A percentile compares a stretch with the other conserved stretches of the same genome.
Evolutionary conservation across 2,113 vertebrate species (phyloP).

Genomic region (Podarcis raffonei): DNA sequence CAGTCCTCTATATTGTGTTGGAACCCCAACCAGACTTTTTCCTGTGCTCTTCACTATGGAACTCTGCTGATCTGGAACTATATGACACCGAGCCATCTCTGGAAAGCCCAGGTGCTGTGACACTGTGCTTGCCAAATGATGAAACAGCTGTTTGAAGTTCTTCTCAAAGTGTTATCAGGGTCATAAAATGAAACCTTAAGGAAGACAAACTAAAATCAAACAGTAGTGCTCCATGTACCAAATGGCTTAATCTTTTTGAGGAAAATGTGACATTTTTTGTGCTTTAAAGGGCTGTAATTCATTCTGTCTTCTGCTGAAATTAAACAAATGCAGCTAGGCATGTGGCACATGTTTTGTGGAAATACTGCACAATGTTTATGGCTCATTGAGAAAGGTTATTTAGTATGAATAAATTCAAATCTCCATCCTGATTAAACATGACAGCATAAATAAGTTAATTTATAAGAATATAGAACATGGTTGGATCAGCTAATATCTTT

Average conservation of each 20-base stretch:
- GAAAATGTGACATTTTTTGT: background rate
- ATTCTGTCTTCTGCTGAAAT: background rate
- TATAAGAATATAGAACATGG: background rate
- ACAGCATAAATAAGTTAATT: background rate
- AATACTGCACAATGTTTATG: background rate
- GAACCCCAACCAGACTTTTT: too few species aligned
- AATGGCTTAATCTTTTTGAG: background rate
- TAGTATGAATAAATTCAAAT: background rate
- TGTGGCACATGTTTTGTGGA: background rate
- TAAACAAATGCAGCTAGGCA: background rate
- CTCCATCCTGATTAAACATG: background rate
- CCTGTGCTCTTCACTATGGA: too few species aligned
- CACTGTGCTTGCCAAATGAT: background rate
- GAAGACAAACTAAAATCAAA: background rate
- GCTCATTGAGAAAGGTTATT: background rate
- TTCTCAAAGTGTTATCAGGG: too few species aligned
- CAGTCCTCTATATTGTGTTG: too few species aligned
- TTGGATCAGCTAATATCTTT: background rate
- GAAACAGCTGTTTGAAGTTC: background rate
- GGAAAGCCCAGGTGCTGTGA: background rate
- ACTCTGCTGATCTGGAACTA: background rate
- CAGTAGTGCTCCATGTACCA: background rate
- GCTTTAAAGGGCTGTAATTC: background rate
- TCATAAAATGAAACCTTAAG: conserved; percentile 14
- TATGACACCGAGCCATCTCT: background rate